phyloP scores from a whole-genome alignment of 2,888 invertebrate genomes.

The Epirrhoe alternata region DNA sequence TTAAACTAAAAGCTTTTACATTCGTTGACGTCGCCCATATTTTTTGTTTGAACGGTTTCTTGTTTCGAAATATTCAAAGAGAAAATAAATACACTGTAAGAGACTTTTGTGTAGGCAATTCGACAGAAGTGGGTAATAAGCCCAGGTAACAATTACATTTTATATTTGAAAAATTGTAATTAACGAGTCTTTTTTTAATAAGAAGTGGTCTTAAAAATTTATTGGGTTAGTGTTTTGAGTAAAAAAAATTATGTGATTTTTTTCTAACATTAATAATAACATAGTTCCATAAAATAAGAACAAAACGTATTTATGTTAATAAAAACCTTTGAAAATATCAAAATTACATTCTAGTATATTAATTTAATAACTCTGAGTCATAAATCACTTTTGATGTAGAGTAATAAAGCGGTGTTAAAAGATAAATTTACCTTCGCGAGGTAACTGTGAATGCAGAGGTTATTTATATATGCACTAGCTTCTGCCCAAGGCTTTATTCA shows the following conservation, averaged over 20 bases:
- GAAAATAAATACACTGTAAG: not conserved
- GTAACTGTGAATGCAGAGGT: constrained; percentile 35
- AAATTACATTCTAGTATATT: not conserved
- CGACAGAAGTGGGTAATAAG: too few relatives aligned
- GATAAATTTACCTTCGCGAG: constrained; percentile 26
- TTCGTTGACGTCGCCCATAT: constrained; percentile 5
- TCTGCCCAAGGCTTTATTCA: constrained; percentile 41
- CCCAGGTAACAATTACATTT: too few relatives aligned
- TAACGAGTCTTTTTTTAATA: too few relatives aligned
- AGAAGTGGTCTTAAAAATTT: too few relatives aligned
- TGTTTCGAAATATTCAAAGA: not conserved
- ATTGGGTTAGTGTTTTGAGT: too few relatives aligned
- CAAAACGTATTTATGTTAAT: not conserved
- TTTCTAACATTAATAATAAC: too few relatives aligned
- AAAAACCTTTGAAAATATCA: not conserved
- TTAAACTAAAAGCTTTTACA: constrained; percentile 21
- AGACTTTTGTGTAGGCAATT: not conserved
- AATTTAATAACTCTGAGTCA: constrained; percentile 12
- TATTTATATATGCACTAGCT: constrained; percentile 43
- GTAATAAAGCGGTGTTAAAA: constrained; percentile 36
- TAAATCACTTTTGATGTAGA: constrained; percentile 35
- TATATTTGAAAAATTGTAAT: too few relatives aligned
- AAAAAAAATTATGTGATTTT: too few relatives aligned
- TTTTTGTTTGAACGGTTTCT: constrained; percentile 1
- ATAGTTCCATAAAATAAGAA: too few relatives aligned